Conservation (phyloP, 64 coral and sea anemone genomes). For the Montipora cactus region DNA sequence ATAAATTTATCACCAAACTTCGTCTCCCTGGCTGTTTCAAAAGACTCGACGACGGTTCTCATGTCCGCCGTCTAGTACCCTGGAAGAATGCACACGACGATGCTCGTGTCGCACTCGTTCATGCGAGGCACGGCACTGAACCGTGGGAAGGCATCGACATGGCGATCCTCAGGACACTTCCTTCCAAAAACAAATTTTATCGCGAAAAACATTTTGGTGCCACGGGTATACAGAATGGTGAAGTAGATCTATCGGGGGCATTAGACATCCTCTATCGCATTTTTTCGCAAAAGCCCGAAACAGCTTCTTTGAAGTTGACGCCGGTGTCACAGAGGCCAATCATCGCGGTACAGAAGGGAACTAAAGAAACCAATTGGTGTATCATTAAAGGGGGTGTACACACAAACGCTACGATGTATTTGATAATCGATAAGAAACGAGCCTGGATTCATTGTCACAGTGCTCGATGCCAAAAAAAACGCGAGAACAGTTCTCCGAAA, state of each 20-base stretch:
- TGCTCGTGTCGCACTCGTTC: not conserved
- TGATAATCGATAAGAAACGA: not conserved
- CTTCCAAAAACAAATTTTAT: too few species aligned
- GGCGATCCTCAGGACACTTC: not conserved
- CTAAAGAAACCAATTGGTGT: not conserved
- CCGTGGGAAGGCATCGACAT: not conserved
- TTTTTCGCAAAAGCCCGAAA: not conserved
- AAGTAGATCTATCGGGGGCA: not conserved
- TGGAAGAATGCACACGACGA: not conserved
- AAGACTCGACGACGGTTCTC: not conserved
- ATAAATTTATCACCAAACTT: slow-evolving; percentile 11
- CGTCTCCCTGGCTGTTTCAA: slow-evolving; percentile 1
- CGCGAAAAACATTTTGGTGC: too few species aligned
- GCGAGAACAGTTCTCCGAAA: not conserved
- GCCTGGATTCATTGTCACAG: slow-evolving; percentile 17
- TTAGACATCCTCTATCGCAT: not conserved
- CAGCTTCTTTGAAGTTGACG: not conserved
- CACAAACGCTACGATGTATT: not conserved
- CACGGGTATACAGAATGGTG: not conserved
- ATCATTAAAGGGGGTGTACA: not conserved
- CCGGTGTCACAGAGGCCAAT: not conserved
- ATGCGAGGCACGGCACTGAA: not conserved
- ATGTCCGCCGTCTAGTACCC: not conserved
- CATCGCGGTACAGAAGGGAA: not conserved
- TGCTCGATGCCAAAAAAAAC: not conserved